Conservation (phyloP, 2,888 invertebrate genomes). For the Pterostichus niger region DNA sequence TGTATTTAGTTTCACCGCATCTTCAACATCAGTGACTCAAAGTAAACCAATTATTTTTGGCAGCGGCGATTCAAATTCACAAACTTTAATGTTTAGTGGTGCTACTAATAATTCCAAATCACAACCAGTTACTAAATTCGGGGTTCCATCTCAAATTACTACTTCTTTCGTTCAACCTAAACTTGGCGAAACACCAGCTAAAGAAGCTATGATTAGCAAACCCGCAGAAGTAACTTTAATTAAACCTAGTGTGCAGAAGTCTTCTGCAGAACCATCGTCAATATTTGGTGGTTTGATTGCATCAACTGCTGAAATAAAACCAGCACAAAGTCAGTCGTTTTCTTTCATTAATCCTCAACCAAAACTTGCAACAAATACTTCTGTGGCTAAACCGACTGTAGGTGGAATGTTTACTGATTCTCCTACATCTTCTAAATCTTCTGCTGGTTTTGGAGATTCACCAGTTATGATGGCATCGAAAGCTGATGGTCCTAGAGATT, state of each 20-base stretch:
- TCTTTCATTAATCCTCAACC: conserved; percentile 1
- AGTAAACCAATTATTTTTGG: conserved; percentile 48
- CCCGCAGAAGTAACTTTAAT: conserved; percentile 3
- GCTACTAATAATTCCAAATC: background rate
- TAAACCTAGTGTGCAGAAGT: conserved; percentile 34
- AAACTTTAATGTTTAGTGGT: background rate
- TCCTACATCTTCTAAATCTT: conserved; percentile 24
- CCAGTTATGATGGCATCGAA: background rate
- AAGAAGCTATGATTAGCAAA: conserved; percentile 17
- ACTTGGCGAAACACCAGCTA: conserved; percentile 14
- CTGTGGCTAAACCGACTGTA: conserved; percentile 3
- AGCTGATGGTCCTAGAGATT: conserved; percentile 19
- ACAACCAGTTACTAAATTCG: conserved; percentile 1
- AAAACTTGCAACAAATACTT: conserved; percentile 3
- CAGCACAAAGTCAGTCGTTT: conserved; percentile 26
- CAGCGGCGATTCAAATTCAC: background rate
- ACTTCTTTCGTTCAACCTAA: background rate
- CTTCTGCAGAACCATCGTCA: background rate
- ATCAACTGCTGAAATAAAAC: conserved; percentile 1
- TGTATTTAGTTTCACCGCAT: conserved; percentile 60
- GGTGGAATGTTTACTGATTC: background rate
- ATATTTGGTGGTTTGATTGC: background rate
- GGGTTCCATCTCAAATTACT: too few species aligned
- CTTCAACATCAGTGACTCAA: conserved; percentile 39
- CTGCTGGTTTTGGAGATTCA: conserved; percentile 32